Evolutionary conservation across 2,888 invertebrate genomes (phyloP), one percentile per base, ranked within the genome.

Genomic region (Augiades crinisus): DNA sequence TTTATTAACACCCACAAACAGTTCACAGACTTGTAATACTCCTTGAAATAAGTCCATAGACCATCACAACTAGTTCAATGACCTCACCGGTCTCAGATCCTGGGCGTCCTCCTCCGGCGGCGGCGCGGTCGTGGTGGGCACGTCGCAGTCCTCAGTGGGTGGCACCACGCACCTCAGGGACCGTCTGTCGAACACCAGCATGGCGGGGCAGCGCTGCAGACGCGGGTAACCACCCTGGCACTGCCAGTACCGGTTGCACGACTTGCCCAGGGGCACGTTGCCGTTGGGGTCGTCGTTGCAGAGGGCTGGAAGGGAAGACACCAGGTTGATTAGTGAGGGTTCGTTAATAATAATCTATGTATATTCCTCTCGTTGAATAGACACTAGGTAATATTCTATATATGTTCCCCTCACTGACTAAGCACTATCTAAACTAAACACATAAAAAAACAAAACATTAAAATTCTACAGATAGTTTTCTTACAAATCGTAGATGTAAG

Each of bases 241-340:
- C 74, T 96, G 96, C 97, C 97, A 97, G 87, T 97, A 97, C 8
- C 97, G 91, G 89, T 97, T 97, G 91, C 97, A 97, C 45, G 96
- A 97, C 81, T 97, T 97, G 65, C 97, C 96, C 7, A 97, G 91
- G 0, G 96, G 95, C 7, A 97, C 97, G 81, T 97, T 96, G 56
- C 97, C 97, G 79, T 97, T 97, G 46, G 97, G 92, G 68, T 96
- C 96, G 37, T 96, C 96, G 75, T 96, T 96, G 84, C 97, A 97
- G 45, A 97, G 93, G 53, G 97, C 97, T 97, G 87, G 41, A 90
- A 91, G 14, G 5, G 36, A 3, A 16, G 10, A 13, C n/a, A n/a
- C n/a, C n/a, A n/a, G n/a, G n/a, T n/a, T n/a, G n/a, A n/a, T n/a
- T n/a, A n/a, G n/a, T n/a, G n/a, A n/a, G n/a, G n/a, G n/a, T n/a